phyloP scores from a whole-genome alignment of 2,888 invertebrate genomes.

The Ormyrus pomaceus region DNA sequence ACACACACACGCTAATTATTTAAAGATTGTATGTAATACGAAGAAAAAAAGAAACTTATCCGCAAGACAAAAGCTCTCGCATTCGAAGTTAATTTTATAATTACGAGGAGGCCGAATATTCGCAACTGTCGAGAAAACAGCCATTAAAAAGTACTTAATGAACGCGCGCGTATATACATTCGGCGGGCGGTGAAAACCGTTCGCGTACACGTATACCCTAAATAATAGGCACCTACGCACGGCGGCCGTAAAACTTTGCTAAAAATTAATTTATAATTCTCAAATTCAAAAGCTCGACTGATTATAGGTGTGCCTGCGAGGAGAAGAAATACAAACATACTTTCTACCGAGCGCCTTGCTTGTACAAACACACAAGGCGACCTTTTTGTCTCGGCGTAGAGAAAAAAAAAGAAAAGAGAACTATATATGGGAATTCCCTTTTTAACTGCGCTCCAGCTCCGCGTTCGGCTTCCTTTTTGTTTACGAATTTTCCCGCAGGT shows the following conservation, averaged over 20 bases:
- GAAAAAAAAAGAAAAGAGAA: not conserved
- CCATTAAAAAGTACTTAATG: constrained; percentile 38
- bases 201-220: not conserved
- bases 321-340: constrained; percentile 48
- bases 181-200: constrained; percentile 9
- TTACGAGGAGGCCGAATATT: not conserved
- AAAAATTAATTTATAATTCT: constrained; percentile 49
- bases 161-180: not conserved
- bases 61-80: too few relatives aligned
- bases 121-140: not conserved
- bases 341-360: constrained; percentile 19
- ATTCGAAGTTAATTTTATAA: not conserved
- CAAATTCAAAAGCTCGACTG: constrained; percentile 34
- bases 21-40: too few relatives aligned
- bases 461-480: constrained; percentile 23
- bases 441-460: constrained; percentile 20
- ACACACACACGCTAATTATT: too few relatives aligned
- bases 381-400: constrained; percentile 23
- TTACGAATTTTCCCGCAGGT: constrained; percentile 20
- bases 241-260: constrained; percentile 27
- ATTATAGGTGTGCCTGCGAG: constrained; percentile 24
- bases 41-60: too few relatives aligned
- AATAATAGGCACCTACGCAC: constrained; percentile 37
- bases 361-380: constrained; percentile 14
- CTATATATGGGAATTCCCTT: constrained; percentile 36